Percentiles rank a stretch among this genome's conserved stretches.
Conservation (phyloP, 2,797 vertebrate species). For the Phylloscopus collybita region DNA sequence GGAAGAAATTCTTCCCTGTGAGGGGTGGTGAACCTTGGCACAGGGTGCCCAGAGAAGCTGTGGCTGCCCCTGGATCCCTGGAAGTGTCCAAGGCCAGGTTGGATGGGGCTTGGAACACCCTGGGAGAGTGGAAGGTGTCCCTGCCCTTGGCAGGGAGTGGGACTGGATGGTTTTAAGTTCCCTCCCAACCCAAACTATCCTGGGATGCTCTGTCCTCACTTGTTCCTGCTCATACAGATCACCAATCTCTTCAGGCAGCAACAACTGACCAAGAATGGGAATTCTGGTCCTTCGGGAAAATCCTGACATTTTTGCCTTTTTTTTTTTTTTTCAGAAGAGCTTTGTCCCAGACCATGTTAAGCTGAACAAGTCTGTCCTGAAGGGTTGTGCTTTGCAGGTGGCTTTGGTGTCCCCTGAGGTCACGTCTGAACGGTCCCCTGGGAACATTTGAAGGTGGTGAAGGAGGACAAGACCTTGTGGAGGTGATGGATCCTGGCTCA, state of each 20-base stretch:
- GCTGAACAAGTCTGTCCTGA: neutral
- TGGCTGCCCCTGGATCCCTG: neutral
- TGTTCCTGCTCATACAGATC: neutral
- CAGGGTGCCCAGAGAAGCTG: neutral
- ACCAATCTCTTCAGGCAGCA: neutral
- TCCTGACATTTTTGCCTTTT: neutral
- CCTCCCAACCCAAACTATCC: neutral
- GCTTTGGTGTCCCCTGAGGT: neutral
- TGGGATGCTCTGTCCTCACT: neutral
- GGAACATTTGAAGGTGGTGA: neutral
- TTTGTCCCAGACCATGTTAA: neutral
- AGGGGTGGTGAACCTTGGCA: accelerated
- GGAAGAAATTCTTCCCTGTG: accelerated
- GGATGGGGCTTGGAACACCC: accelerated
- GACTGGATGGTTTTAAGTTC: neutral
- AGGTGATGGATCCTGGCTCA: neutral
- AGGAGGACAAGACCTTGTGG: neutral
- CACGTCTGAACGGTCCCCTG: neutral
- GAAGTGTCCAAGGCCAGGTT: neutral
- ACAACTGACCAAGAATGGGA: neutral
- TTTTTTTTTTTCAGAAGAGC: neutral
- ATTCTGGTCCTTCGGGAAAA: neutral
- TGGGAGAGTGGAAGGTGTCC: accelerated
- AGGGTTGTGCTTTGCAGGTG: neutral
- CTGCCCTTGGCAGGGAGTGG: neutral